These are phyloP conservation scores for Phyllotreta striolata DNA, from an alignment of 2,888 invertebrate species.

Conservation along the genomic window DNA sequence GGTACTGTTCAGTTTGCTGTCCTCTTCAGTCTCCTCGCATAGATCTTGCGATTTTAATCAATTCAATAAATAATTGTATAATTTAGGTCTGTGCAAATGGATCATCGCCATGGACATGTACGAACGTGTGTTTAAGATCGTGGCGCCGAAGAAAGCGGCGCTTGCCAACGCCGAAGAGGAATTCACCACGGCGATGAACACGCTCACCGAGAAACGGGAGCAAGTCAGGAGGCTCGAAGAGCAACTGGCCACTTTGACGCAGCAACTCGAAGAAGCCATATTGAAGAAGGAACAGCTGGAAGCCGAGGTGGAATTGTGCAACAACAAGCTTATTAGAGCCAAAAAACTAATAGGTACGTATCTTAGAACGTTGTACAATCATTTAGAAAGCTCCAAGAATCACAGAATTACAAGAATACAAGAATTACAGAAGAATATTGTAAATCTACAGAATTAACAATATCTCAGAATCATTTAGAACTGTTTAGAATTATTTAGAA, in stretches of 20 bases:
- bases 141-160: slow-evolving; percentile 86
- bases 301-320: slow-evolving; percentile 80
- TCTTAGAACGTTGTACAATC: not conserved
- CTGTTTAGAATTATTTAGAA: no score
- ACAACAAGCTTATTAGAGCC: slow-evolving; percentile 73
- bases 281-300: slow-evolving; percentile 73
- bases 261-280: slow-evolving; percentile 72
- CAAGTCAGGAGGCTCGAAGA: slow-evolving; percentile 80
- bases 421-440: no score
- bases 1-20: no score
- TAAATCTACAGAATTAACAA: no score
- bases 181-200: slow-evolving; percentile 82
- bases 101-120: slow-evolving; percentile 90
- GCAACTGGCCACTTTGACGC: slow-evolving; percentile 75
- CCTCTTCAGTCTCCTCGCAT: no score
- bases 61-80: not conserved
- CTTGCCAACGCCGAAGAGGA: slow-evolving; percentile 82
- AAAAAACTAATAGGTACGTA: slow-evolving; percentile 46
- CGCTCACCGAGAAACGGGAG: slow-evolving; percentile 83
- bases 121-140: slow-evolving; percentile 73
- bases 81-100: slow-evolving; percentile 77
- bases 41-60: no score
- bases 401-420: no score
- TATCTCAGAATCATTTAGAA: no score
- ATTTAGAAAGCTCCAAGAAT: no score